Conservation (phyloP, 2,797 vertebrate genomes). For the Pantherophis alleghaniensis region DNA sequence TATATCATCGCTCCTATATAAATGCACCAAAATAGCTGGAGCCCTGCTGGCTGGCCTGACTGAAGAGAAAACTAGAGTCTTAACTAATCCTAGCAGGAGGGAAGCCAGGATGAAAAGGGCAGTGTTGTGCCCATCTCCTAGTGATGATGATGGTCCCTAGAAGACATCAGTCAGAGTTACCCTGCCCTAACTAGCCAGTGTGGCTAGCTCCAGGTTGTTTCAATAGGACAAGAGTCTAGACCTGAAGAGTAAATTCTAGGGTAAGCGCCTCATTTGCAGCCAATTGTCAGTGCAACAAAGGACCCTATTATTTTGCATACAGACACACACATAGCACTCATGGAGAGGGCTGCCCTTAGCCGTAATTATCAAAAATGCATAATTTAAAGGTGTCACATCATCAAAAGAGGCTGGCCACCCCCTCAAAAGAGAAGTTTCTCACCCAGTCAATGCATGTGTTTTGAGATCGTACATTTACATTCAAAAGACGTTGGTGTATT, state of each 20-base stretch:
- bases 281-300: constrained; percentile 46
- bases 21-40: constrained; percentile 55
- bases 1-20: constrained; percentile 52
- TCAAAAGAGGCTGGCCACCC: constrained; percentile 50
- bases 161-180: constrained; percentile 14
- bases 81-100: constrained; percentile 50
- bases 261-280: constrained; percentile 38
- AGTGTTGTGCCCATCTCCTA: background rate
- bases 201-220: constrained; percentile 40
- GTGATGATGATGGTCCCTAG: background rate
- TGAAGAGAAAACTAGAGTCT: constrained; percentile 19
- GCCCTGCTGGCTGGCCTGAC: constrained; percentile 29
- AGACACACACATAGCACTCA: background rate
- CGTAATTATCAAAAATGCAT: constrained; percentile 57
- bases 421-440: constrained; percentile 28
- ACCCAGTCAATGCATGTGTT: constrained; percentile 60
- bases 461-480: constrained; percentile 54
- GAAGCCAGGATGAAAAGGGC: constrained; percentile 25
- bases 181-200: constrained; percentile 19
- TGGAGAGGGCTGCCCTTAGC: constrained; percentile 37
- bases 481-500: background rate
- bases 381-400: constrained; percentile 53
- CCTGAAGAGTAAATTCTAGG: constrained; percentile 21
- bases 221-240: constrained; percentile 45
- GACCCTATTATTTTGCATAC: constrained; percentile 10